A percentile compares a stretch with the other conserved stretches of the same genome.
phyloP scores from a whole-genome alignment of 1,140 invertebrate genomes.

The Zaprionus camerounensis region DNA sequence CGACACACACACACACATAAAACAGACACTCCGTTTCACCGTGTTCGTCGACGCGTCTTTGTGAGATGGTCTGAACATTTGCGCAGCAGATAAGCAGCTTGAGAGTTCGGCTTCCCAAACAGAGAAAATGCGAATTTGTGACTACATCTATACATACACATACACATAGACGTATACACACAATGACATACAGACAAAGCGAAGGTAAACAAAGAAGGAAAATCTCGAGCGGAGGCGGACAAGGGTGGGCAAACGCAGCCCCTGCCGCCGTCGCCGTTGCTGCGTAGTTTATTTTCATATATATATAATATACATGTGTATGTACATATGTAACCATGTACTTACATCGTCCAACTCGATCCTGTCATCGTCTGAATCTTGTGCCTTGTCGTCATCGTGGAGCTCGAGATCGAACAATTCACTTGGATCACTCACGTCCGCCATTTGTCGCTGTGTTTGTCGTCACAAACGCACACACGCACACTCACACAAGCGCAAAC shows the following conservation, averaged over 20 bases:
- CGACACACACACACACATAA: conserved; percentile 24
- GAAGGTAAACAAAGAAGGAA: conserved; percentile 53
- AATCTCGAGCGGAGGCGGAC: conserved; percentile 14
- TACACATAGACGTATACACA: neutral
- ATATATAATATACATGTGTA: neutral
- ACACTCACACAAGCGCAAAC: conserved; percentile 43
- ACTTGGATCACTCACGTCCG: conserved; percentile 85
- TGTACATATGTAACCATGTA: conserved; percentile 11
- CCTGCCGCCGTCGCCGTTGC: conserved; percentile 31
- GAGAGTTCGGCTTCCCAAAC: conserved; percentile 42
- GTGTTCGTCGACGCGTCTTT: conserved; percentile 22
- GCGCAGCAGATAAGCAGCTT: conserved; percentile 76
- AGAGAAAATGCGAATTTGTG: conserved; percentile 34
- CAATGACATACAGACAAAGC: conserved; percentile 31
- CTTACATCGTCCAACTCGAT: conserved; percentile 93
- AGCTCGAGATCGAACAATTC: conserved; percentile 95
- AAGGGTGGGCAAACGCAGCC: neutral
- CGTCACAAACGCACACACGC: conserved; percentile 37
- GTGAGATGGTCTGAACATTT: conserved; percentile 58
- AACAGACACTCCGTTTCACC: conserved; percentile 4
- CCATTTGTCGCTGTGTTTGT: conserved; percentile 86
- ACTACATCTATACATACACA: conserved; percentile 8
- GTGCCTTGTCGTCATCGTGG: conserved; percentile 89
- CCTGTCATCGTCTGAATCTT: conserved; percentile 93
- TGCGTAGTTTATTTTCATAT: conserved; percentile 59